Evolutionary conservation across 2,888 invertebrate genomes (phyloP).

Genomic region (Biston stratarius): DNA sequence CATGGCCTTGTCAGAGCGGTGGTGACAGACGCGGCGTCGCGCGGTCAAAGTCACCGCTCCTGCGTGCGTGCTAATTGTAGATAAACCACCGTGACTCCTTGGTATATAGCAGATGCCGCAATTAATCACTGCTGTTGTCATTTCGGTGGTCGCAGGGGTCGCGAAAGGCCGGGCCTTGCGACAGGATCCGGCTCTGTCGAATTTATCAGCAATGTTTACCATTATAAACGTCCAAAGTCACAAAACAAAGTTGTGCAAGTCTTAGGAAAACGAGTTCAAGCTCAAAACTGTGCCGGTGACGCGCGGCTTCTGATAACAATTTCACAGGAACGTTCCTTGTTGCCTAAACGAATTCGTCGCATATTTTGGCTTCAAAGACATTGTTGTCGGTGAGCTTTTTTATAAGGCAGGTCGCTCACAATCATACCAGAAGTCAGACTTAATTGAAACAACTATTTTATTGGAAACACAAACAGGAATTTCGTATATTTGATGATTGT

Average conservation of each 20-base stretch:
- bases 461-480: neutral
- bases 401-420: neutral
- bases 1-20: slow-evolving; percentile 65
- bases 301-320: slow-evolving; percentile 20
- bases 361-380: slow-evolving; percentile 27
- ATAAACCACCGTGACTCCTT: slow-evolving; percentile 11
- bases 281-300: slow-evolving; percentile 13
- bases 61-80: slow-evolving; percentile 42
- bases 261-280: slow-evolving; percentile 18
- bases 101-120: slow-evolving; percentile 18
- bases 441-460: slow-evolving; percentile 16
- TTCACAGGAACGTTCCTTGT: slow-evolving; percentile 14
- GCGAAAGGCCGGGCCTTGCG: slow-evolving; percentile 21
- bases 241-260: slow-evolving; percentile 15
- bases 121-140: slow-evolving; percentile 34
- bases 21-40: slow-evolving; percentile 52
- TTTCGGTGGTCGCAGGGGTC: slow-evolving; percentile 15
- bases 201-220: neutral
- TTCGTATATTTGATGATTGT: neutral
- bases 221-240: neutral
- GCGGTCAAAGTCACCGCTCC: slow-evolving; percentile 72
- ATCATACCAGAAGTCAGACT: slow-evolving; percentile 1
- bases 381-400: slow-evolving; percentile 11
- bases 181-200: slow-evolving; percentile 11
- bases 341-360: slow-evolving; percentile 15